Percentiles rank a stretch among this genome's conserved stretches.
Conservation (phyloP, 2,888 invertebrate genomes). For the Ophioninae sp. region DNA sequence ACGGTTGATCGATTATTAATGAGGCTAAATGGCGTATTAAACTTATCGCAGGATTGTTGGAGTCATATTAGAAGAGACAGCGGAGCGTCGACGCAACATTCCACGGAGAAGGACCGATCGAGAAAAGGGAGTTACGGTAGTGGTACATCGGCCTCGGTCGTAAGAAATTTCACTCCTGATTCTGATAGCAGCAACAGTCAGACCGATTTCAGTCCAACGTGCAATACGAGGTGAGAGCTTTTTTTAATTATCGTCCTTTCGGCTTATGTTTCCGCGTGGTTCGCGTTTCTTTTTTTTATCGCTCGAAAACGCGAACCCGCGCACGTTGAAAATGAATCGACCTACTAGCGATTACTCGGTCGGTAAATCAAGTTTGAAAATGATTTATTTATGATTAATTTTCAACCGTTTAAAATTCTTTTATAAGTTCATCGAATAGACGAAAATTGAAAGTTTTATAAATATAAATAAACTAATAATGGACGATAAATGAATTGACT, state of each 20-base stretch:
- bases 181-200: constrained; percentile 79
- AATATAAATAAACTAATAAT: too few relatives aligned
- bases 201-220: constrained; percentile 79
- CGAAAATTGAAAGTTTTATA: too few relatives aligned
- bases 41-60: constrained; percentile 76
- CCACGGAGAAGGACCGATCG: constrained; percentile 78
- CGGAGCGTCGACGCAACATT: constrained; percentile 89
- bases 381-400: too few relatives aligned
- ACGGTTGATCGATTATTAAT: background rate
- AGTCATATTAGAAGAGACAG: constrained; percentile 85
- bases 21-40: constrained; percentile 7
- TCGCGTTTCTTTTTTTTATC: background rate
- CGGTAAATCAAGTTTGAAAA: background rate
- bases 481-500: too few relatives aligned
- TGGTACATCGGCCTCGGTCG: constrained; percentile 74
- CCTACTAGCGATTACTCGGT: background rate
- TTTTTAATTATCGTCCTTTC: background rate
- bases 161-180: constrained; percentile 77
- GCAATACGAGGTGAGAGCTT: constrained; percentile 76
- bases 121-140: constrained; percentile 75
- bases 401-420: too few relatives aligned
- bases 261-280: background rate
- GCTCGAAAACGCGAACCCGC: background rate
- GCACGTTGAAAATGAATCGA: background rate
- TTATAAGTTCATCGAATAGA: too few relatives aligned